Conservation (phyloP, 2,113 vertebrate species). For the Hippocampus zosterae region DNA sequence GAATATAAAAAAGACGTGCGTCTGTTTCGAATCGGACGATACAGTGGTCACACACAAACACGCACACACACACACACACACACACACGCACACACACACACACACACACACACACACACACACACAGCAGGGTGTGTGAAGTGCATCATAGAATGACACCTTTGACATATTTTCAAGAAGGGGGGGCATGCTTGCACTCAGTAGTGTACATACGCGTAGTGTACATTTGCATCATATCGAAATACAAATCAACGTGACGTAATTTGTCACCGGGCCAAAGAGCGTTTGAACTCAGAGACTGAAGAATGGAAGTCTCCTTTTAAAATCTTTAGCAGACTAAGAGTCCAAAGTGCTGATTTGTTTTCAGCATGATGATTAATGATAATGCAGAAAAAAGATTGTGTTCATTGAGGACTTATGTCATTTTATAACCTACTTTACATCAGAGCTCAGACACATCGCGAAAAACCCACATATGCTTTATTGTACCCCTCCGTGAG, state of each 20-base stretch:
- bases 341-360: neutral
- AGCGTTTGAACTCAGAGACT: neutral
- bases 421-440: neutral
- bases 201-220: conserved; percentile 24
- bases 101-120: no score
- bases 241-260: neutral
- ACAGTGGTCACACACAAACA: no score
- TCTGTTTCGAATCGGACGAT: no score
- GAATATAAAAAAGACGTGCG: no score
- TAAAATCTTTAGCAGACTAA: neutral
- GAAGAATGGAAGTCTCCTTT: neutral
- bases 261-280: conserved; percentile 2
- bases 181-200: neutral
- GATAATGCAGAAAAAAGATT: neutral
- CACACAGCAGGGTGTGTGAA: neutral
- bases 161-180: conserved; percentile 6
- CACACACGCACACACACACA: no score
- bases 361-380: neutral
- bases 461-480: neutral
- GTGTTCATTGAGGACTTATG: neutral
- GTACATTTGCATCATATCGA: conserved; percentile 20
- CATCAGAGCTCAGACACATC: neutral
- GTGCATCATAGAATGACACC: neutral
- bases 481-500: neutral
- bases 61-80: no score